These are phyloP conservation scores for Mormyrus lacerda DNA, from an alignment of 2,113 vertebrate genomes.

Conservation along the genomic window DNA sequence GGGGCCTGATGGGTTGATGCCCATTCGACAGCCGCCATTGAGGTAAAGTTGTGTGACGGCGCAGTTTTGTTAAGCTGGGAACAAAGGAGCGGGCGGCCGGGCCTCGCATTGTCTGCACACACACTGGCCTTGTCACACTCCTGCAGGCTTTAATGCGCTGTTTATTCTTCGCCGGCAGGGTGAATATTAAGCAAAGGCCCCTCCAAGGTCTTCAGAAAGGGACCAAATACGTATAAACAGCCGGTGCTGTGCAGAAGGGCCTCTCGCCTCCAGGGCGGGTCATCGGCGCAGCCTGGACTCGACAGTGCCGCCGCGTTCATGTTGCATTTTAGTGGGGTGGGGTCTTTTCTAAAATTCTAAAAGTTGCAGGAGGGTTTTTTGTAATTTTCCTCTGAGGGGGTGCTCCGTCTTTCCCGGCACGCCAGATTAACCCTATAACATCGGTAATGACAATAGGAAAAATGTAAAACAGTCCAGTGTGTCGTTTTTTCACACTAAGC, in stretches of 20 bases:
- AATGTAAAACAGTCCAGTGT: not conserved
- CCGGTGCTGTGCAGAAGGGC: constrained; percentile 57
- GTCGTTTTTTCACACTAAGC: not conserved
- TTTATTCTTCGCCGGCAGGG: constrained; percentile 88
- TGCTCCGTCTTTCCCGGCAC: not conserved
- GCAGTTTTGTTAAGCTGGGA: constrained; percentile 98
- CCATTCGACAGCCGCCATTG: constrained; percentile 89
- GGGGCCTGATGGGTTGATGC: constrained; percentile 85
- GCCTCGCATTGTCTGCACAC: constrained; percentile 74
- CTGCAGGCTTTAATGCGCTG: constrained; percentile 96
- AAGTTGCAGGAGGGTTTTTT: not conserved
- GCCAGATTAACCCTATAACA: not conserved
- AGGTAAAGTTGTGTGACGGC: constrained; percentile 95
- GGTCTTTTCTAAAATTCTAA: not conserved
- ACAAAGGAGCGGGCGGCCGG: constrained; percentile 87
- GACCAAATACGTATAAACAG: constrained; percentile 14
- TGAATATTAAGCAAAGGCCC: constrained; percentile 74
- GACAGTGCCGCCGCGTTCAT: not conserved
- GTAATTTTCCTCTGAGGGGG: not conserved
- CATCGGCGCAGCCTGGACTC: not conserved
- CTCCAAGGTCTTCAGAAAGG: constrained; percentile 49
- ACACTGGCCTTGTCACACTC: constrained; percentile 86
- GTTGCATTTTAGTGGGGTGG: not conserved
- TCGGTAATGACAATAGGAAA: not conserved
- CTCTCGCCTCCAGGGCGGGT: not conserved